Conservation (phyloP, 2,888 invertebrate genomes). For the Stictocephala bisonia region DNA sequence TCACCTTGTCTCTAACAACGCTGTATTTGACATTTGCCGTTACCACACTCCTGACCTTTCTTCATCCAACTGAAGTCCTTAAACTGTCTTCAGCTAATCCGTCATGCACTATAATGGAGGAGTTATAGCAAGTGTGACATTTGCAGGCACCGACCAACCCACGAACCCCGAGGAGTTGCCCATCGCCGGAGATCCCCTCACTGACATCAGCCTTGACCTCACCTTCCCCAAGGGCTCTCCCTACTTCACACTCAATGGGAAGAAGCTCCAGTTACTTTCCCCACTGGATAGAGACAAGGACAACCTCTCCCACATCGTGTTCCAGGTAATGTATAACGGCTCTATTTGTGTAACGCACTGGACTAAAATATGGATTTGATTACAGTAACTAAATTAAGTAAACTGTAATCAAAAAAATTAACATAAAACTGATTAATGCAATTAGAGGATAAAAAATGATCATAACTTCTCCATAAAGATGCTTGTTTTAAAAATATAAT, state of each 20-base stretch:
- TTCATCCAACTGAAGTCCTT: background rate
- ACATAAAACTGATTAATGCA: too few species aligned
- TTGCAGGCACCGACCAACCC: slow-evolving; percentile 76
- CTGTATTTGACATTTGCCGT: too few species aligned
- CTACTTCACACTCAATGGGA: slow-evolving; percentile 84
- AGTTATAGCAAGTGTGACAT: background rate
- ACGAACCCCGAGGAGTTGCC: slow-evolving; percentile 85
- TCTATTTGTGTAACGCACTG: too few species aligned
- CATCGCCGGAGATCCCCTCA: slow-evolving; percentile 83
- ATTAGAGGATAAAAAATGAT: too few species aligned
- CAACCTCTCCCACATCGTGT: slow-evolving; percentile 87
- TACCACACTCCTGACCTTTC: slow-evolving; percentile 1
- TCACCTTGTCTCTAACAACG: too few species aligned
- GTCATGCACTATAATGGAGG: background rate
- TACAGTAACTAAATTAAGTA: too few species aligned
- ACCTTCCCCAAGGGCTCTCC: slow-evolving; percentile 84
- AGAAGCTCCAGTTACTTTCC: slow-evolving; percentile 80
- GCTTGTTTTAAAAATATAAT: too few species aligned
- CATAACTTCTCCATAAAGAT: too few species aligned
- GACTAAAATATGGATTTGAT: too few species aligned
- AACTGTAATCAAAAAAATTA: too few species aligned
- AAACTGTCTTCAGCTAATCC: background rate
- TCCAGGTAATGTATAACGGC: slow-evolving; percentile 83
- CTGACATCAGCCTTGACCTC: slow-evolving; percentile 81
- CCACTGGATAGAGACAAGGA: slow-evolving; percentile 88